Conservation (phyloP, 2,888 invertebrate genomes). For the Polia nebulosa region DNA sequence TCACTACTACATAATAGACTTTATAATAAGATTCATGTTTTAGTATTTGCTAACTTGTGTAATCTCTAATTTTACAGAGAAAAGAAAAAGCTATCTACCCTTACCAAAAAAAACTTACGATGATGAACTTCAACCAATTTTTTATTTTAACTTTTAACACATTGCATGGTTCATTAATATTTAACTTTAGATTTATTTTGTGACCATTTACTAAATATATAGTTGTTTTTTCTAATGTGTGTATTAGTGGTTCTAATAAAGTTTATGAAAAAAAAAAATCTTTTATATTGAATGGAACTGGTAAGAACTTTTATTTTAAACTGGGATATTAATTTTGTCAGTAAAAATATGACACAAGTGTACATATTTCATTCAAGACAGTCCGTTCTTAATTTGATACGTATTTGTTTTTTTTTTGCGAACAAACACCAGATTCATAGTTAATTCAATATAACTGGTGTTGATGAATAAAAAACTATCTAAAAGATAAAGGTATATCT, state of each 20-base stretch:
- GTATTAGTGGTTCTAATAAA: conserved; percentile 19
- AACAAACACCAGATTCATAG: neutral
- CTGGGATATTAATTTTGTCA: neutral
- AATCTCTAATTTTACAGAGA: conserved; percentile 63
- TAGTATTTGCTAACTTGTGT: conserved; percentile 17
- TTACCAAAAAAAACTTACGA: conserved; percentile 49
- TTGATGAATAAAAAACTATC: neutral
- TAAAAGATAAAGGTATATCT: neutral
- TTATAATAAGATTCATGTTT: neutral
- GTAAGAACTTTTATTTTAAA: neutral
- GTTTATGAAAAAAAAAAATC: neutral
- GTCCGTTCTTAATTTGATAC: no score
- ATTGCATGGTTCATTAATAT: conserved; percentile 45
- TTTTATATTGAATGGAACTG: neutral
- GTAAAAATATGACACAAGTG: neutral
- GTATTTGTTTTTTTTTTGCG: neutral
- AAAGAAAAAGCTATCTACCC: conserved; percentile 48
- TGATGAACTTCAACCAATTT: conserved; percentile 36
- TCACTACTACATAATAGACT: neutral
- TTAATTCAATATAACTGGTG: neutral
- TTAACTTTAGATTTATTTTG: conserved; percentile 35
- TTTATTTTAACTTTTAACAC: conserved; percentile 31
- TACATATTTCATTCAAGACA: neutral
- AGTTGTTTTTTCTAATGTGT: conserved; percentile 19
- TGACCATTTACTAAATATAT: conserved; percentile 32